Conservation (phyloP, 2,113 vertebrate genomes). For the Ptychochromis oligacanthus region DNA sequence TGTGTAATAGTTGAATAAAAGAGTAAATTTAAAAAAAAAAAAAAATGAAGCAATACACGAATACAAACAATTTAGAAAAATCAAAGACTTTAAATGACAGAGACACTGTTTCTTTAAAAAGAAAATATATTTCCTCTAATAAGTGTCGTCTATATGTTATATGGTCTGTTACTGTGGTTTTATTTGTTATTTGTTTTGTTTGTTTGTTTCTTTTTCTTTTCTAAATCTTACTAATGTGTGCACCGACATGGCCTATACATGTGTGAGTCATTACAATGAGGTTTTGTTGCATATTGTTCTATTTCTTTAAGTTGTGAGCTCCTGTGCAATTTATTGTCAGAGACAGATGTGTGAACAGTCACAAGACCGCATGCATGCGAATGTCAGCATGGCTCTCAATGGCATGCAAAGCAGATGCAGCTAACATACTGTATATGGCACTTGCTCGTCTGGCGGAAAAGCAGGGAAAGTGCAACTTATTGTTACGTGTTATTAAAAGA, state of each 20-base stretch:
- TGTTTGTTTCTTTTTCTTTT: neutral
- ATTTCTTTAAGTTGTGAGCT: neutral
- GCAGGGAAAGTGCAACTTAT: neutral
- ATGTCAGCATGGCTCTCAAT: neutral
- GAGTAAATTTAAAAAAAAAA: neutral
- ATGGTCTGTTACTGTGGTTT: neutral
- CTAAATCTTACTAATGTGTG: neutral
- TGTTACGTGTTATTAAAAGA: neutral
- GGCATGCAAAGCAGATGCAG: neutral
- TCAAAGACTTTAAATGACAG: neutral
- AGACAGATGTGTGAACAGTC: neutral
- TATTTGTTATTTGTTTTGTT: too few relatives aligned
- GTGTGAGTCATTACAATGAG: too few relatives aligned
- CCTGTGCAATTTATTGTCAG: neutral
- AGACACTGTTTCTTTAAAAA: neutral
- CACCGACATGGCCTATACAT: neutral
- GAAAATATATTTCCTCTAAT: neutral
- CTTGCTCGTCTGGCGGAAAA: neutral
- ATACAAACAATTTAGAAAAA: neutral
- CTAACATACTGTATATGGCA: neutral
- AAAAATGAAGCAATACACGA: neutral
- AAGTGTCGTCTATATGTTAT: neutral
- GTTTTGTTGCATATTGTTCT: neutral
- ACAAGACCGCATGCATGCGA: neutral
- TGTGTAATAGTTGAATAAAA: neutral